phyloP scores from a whole-genome alignment of 2,888 invertebrate genomes.

The Noctua comes region DNA sequence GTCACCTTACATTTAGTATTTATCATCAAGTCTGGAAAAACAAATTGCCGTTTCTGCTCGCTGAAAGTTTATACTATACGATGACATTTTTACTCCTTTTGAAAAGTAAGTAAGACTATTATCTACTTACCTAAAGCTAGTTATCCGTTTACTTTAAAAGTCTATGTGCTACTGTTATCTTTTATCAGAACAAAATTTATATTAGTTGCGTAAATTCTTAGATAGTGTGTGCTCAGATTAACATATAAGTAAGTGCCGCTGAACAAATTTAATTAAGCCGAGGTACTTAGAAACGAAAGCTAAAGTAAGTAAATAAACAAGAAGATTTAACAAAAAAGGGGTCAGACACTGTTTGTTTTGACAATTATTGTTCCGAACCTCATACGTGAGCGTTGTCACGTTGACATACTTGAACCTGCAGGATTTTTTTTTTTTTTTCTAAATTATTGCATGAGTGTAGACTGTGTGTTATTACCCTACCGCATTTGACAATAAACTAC shows the following conservation, averaged over 20 bases:
- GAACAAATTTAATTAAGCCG: slow-evolving; percentile 43
- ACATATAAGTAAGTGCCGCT: slow-evolving; percentile 42
- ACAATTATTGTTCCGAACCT: slow-evolving; percentile 12
- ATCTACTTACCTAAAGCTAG: slow-evolving; percentile 17
- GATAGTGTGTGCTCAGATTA: slow-evolving; percentile 49
- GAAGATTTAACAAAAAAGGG: slow-evolving; percentile 8
- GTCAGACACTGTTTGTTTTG: neutral
- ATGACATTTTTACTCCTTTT: slow-evolving; percentile 1
- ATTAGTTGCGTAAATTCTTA: slow-evolving; percentile 52
- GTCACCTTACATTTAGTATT: slow-evolving; percentile 54
- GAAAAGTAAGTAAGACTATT: neutral
- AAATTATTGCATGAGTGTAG: neutral
- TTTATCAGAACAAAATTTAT: slow-evolving; percentile 52
- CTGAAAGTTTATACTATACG: slow-evolving; percentile 1
- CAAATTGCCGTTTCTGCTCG: slow-evolving; percentile 6
- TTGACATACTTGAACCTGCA: neutral
- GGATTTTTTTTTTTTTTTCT: neutral
- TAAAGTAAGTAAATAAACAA: slow-evolving; percentile 30
- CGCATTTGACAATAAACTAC: slow-evolving; percentile 42
- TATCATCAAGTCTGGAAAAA: slow-evolving; percentile 41
- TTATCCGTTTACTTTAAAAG: slow-evolving; percentile 30
- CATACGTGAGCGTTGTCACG: neutral
- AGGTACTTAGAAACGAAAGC: slow-evolving; percentile 31
- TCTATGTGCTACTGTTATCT: slow-evolving; percentile 44
- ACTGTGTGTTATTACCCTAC: neutral